phyloP scores from a whole-genome alignment of 1,140 invertebrate genomes.

The Platorchestia sp. region DNA sequence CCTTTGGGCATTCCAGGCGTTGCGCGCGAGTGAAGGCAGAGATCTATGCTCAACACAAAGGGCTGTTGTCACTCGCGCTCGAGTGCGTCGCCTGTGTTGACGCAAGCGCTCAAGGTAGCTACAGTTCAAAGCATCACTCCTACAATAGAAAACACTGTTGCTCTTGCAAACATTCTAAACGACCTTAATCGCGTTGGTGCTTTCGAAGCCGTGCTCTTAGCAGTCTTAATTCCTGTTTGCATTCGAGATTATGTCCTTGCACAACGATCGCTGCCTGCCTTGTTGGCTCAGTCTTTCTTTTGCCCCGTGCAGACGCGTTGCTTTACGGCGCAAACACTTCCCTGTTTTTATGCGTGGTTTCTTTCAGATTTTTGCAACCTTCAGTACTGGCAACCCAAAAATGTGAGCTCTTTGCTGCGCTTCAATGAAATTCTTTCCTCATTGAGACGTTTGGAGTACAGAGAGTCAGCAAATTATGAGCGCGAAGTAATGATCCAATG shows the following conservation, averaged over 20 bases:
- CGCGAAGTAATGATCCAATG: background rate
- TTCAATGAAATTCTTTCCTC: background rate
- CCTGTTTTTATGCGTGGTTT: background rate
- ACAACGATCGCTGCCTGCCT: conserved; percentile 19
- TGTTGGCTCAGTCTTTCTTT: background rate
- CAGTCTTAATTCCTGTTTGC: conserved; percentile 43
- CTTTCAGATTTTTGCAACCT: background rate
- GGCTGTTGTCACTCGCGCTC: background rate
- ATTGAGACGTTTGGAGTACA: background rate
- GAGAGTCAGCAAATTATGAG: background rate
- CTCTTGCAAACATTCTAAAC: conserved; percentile 46
- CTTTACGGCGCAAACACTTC: background rate
- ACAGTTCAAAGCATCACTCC: conserved; percentile 46
- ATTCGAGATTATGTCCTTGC: conserved; percentile 42
- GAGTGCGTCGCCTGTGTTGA: background rate
- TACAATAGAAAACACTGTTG: conserved; percentile 29
- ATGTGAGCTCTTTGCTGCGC: background rate
- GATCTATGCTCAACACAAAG: background rate
- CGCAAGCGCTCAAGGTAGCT: background rate
- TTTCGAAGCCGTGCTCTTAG: conserved; percentile 12
- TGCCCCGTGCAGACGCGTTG: background rate
- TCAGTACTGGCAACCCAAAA: background rate
- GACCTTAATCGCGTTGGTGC: conserved; percentile 19
- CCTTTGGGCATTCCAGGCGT: background rate
- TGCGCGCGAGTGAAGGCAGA: background rate